Percentiles rank a stretch among this genome's conserved stretches.
Conservation (phyloP, 2,888 invertebrate species). For the Calliopum simillimum region DNA sequence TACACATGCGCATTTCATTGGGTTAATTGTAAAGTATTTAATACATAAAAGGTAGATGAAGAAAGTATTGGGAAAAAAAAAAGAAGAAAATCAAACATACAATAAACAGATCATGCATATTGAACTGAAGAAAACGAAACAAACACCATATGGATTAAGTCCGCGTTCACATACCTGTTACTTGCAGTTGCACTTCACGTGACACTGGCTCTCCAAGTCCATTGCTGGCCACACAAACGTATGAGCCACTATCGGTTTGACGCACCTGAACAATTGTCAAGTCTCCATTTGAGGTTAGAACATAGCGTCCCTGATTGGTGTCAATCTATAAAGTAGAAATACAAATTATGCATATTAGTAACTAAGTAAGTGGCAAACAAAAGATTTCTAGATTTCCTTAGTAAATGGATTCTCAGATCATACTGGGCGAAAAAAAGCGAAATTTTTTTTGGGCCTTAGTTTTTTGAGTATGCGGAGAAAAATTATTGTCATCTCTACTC, state of each 20-base stretch:
- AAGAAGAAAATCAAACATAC: conserved; percentile 4
- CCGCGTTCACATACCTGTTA: conserved; percentile 74
- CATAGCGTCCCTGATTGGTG: conserved; percentile 78
- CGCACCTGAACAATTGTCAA: conserved; percentile 86
- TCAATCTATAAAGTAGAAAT: conserved; percentile 73
- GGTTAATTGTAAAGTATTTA: not conserved
- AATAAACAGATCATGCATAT: conserved; percentile 29
- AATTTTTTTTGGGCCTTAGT: too few species aligned
- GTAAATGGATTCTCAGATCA: too few species aligned
- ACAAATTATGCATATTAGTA: too few species aligned
- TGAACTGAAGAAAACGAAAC: not conserved
- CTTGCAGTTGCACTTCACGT: conserved; percentile 76
- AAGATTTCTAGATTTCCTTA: too few species aligned
- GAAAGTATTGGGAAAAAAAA: conserved; percentile 16
- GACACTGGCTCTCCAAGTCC: conserved; percentile 76
- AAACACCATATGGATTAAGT: conserved; percentile 10
- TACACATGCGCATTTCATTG: conserved; percentile 8
- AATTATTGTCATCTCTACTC: too few species aligned
- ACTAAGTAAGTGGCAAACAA: too few species aligned
- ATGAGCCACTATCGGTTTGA: conserved; percentile 85
- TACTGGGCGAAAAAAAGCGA: too few species aligned
- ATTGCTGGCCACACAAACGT: conserved; percentile 88
- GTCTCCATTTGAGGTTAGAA: conserved; percentile 78
- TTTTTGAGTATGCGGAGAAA: too few species aligned
- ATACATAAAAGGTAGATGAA: conserved; percentile 22